Conservation (phyloP, 1,140 invertebrate species). For the Agrilus planipennis region DNA sequence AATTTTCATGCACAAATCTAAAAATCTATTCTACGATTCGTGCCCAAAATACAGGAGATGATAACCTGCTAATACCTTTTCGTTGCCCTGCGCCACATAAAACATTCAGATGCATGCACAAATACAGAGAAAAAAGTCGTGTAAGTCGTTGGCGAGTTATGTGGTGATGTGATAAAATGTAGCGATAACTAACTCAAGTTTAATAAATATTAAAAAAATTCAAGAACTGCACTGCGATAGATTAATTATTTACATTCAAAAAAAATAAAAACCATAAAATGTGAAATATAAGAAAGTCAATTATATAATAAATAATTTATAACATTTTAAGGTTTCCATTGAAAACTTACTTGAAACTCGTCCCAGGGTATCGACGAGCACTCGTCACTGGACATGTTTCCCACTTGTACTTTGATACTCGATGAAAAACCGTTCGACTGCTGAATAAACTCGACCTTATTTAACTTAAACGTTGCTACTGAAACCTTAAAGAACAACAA, state of each 20-base stretch:
- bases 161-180: conserved; percentile 2
- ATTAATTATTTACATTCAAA: conserved; percentile 7
- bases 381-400: conserved; percentile 64
- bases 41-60: conserved; percentile 8
- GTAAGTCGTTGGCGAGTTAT: conserved; percentile 6
- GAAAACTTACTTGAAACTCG: conserved; percentile 71
- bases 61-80: conserved; percentile 43
- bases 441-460: conserved; percentile 70
- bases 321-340: neutral
- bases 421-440: conserved; percentile 66
- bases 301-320: neutral
- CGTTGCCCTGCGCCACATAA: conserved; percentile 48
- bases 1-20: conserved; percentile 1
- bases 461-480: conserved; percentile 68
- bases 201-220: conserved; percentile 5
- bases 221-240: neutral
- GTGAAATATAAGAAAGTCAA: neutral
- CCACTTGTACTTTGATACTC: conserved; percentile 61
- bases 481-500: conserved; percentile 49
- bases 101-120: conserved; percentile 51
- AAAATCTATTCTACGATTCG: conserved; percentile 5
- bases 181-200: conserved; percentile 3
- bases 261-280: conserved; percentile 1
- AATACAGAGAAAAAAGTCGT: conserved; percentile 33
- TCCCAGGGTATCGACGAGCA: conserved; percentile 83